Conservation (phyloP, 2,797 vertebrate species). For the Percopsis omiscomaycus region DNA sequence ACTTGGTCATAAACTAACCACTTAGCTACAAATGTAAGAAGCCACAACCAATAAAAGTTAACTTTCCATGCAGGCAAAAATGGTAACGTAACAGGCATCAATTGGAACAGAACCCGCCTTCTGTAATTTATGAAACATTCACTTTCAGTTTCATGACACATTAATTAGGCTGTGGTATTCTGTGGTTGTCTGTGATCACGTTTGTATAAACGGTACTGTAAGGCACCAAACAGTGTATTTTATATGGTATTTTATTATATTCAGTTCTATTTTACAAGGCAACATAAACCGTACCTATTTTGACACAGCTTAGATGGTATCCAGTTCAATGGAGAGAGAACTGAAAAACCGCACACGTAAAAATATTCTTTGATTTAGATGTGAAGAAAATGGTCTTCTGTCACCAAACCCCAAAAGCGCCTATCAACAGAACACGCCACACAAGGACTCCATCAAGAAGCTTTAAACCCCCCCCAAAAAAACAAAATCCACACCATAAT, state of each 20-base stretch:
- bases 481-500: slow-evolving; percentile 23
- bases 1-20: background rate
- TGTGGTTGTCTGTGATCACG: too few relatives aligned
- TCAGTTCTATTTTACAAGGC: too few relatives aligned
- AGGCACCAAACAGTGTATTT: too few relatives aligned
- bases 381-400: slow-evolving; percentile 17
- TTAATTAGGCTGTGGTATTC: background rate
- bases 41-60: background rate
- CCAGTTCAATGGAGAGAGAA: background rate
- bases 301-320: too few relatives aligned
- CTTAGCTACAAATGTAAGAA: background rate
- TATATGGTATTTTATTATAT: too few relatives aligned
- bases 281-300: too few relatives aligned
- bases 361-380: slow-evolving; percentile 19
- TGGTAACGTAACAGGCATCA: background rate
- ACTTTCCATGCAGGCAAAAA: background rate
- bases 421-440: slow-evolving; percentile 25
- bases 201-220: too few relatives aligned
- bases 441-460: slow-evolving; percentile 40
- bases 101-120: background rate
- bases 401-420: slow-evolving; percentile 10
- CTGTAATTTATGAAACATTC: background rate
- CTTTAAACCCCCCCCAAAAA: slow-evolving; percentile 2
- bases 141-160: background rate
- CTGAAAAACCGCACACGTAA: slow-evolving; percentile 7